Percentiles rank a stretch among this genome's conserved stretches.
Evolutionary conservation across 2,797 vertebrate species (phyloP).

Genomic region (Crypturellus tataupa): DNA sequence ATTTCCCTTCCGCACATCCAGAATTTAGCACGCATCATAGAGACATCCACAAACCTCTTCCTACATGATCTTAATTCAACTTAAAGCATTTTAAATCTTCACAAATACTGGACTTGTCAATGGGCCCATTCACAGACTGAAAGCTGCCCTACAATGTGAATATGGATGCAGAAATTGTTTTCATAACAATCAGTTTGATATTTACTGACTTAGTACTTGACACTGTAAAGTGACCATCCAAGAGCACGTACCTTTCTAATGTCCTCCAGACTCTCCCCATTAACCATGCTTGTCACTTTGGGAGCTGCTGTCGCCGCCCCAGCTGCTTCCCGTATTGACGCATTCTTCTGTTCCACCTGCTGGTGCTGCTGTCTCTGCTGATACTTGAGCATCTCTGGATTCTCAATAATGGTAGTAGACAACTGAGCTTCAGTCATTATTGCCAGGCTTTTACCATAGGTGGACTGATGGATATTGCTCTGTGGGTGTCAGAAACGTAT

Average conservation of each 20-base stretch:
- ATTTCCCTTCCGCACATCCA: not conserved
- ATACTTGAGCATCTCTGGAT: slow-evolving; percentile 98
- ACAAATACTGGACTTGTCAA: not conserved
- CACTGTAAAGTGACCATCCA: not conserved
- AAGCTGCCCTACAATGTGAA: not conserved
- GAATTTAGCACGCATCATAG: not conserved
- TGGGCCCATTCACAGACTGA: not conserved
- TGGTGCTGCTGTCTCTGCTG: slow-evolving; percentile 88
- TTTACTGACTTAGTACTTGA: not conserved
- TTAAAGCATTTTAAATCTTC: not conserved
- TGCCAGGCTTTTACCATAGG: slow-evolving; percentile 96
- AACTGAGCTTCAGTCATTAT: slow-evolving; percentile 95
- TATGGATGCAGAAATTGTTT: not conserved
- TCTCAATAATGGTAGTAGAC: slow-evolving; percentile 96
- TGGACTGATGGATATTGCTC: slow-evolving; percentile 97
- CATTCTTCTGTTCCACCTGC: slow-evolving; percentile 82
- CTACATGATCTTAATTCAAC: not conserved
- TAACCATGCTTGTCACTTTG: slow-evolving; percentile 93
- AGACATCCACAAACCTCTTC: not conserved
- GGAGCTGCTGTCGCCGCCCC: slow-evolving; percentile 70
- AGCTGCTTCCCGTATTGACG: slow-evolving; percentile 69
- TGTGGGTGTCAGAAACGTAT: slow-evolving; percentile 52
- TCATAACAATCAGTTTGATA: not conserved
- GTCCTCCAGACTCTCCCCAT: slow-evolving; percentile 96
- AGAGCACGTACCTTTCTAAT: slow-evolving; percentile 90